Evolutionary conservation across 1,140 invertebrate species (phyloP).

Genomic region (Drosophila setifemur): DNA sequence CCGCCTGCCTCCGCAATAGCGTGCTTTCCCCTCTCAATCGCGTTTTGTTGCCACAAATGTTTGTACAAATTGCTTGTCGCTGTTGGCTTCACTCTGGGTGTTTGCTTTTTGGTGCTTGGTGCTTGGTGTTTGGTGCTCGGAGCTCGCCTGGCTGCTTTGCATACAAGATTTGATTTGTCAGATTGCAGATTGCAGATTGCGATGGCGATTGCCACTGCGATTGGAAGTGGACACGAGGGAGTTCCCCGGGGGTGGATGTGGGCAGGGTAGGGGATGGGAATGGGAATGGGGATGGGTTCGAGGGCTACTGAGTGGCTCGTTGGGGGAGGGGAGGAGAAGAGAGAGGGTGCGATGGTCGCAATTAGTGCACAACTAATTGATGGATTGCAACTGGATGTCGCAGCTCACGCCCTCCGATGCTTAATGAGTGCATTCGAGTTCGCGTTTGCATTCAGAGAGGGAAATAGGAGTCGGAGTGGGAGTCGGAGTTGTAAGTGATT

Average conservation of each 20-base stretch:
- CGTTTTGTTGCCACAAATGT: constrained; percentile 65
- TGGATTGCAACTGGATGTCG: constrained; percentile 18
- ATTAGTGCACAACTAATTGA: constrained; percentile 46
- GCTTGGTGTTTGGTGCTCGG: background rate
- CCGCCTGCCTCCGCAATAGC: too few species aligned
- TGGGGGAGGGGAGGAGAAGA: background rate
- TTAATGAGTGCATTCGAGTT: constrained; percentile 21
- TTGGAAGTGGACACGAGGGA: constrained; percentile 32
- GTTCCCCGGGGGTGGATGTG: background rate
- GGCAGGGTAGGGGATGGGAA: too few species aligned
- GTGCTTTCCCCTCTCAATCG: constrained; percentile 9
- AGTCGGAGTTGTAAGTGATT: constrained; percentile 22
- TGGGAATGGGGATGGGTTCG: too few species aligned
- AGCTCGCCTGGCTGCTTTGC: constrained; percentile 48
- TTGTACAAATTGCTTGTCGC: constrained; percentile 73
- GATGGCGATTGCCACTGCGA: constrained; percentile 22
- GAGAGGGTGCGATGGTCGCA: background rate
- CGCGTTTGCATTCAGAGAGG: background rate
- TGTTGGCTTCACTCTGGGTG: background rate
- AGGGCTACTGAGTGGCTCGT: background rate
- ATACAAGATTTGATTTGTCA: constrained; percentile 66
- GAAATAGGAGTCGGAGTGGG: too few species aligned
- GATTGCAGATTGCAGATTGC: constrained; percentile 48
- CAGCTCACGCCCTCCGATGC: constrained; percentile 1
- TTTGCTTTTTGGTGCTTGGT: background rate